Base-by-base conservation (phyloP, 2,113 vertebrate species). In the Phaethornis superciliosus region DNA sequence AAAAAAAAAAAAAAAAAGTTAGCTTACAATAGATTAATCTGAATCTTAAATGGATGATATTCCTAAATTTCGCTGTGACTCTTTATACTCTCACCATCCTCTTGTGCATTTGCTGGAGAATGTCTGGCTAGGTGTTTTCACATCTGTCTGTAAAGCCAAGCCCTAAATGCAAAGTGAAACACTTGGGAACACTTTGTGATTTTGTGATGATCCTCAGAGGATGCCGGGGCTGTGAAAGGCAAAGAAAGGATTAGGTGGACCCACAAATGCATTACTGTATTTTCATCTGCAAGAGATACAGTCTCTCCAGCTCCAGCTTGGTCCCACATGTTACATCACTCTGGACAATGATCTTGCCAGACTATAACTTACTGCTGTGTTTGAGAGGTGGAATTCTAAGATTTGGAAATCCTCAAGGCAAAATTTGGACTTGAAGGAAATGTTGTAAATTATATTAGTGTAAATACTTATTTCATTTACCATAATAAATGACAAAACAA, bases 301-400 rank as follows among this genome's bases (percentile, higher is more conserved):
- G 32, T 9, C 76, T 89, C n/a, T n/a, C n/a, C n/a, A n/a, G 62
- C 20, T 95, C 72, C 55, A 95, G 55, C 78, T 58, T 71, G 55
- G 42, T 95, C 94, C 93, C 95, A 69, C 19, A 18, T 70, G 92
- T 71, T 81, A 68, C 83, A 96, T 94, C 81, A 86, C 76, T 96
- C 59, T 69, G 83, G 79, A 90, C 88, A 94, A 96, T 83, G 95
- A 96, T 90, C 64, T 97, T 96, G 89, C 94, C 93, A 94, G 93
- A 93, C 54, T 82, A 58, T 89, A 79, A 88, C 75, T 86, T 86
- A 76, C 77, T 92, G 89, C 93, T 94, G 90, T 54, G 69, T 90
- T 92, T 78, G 54, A 91, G 81, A 72, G 72, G 79, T 74, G 20
- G 15, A 93, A 85, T 69, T 75, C 81, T 93, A 90, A 69, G 70